Evolutionary conservation across 2,113 vertebrate species (phyloP), one percentile per base, ranked within the genome.

Genomic region (Larimichthys crocea): DNA sequence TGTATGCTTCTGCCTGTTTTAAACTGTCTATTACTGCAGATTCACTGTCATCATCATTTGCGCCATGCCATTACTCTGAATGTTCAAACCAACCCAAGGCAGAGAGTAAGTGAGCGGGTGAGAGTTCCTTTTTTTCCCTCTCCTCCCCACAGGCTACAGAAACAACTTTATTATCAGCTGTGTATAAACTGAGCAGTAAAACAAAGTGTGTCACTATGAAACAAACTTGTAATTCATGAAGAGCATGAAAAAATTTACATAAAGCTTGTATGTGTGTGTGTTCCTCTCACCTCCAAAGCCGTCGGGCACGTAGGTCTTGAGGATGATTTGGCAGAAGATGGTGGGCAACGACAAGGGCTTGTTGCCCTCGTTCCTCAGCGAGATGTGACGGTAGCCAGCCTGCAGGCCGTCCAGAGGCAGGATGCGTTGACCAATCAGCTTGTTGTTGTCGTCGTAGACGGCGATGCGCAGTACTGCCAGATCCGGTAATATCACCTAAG

Each of bases 251-350:
- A 15, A 66, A 46, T 3, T 24, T 9, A 17, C 9, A 14, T 22
- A 17, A 29, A 48, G 59, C 49, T 61, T 22, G 42, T 17, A 4
- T 63, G 59, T n/a, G 3, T 35, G 52, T 64, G 24, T 4, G 20
- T 46, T 59, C 4, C 12, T 5, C 89, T 97, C 92, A 99, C 98
- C 98, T 95, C 98, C 98, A 61, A 99, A 99, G 19, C 98, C 98
- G 66, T 99, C 98, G 79, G 98, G 98, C 81, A 99, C 98, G 0
- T 99, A 99, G 65, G 98, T 99, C 95, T 99, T 99, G 66, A 99
- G 97, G 76, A 99, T 97, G 91, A 99, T 99, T 92, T 99, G 98
- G 95, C 98, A 99, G 96, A 99, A 99, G 88, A 99, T 92, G 0
- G 98, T 99, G 76, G 98, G 98, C 79, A 99, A 92, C 3, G 98